A percentile compares a stretch with the other conserved stretches of the same genome.
Conservation (phyloP, 1,140 invertebrate genomes). For the Amphibalanus amphitrite region DNA sequence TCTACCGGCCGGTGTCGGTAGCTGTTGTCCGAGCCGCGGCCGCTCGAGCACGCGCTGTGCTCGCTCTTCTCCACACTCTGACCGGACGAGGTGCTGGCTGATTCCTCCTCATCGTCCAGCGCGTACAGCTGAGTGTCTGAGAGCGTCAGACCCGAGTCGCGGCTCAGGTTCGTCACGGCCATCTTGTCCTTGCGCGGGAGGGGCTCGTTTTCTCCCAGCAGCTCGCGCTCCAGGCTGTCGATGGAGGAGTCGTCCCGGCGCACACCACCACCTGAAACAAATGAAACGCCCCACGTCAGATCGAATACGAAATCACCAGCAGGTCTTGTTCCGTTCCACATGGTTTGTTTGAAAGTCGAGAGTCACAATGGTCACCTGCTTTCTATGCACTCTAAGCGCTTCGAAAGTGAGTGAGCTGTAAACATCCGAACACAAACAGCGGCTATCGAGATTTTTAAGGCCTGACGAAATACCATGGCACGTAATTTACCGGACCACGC, state of each 20-base stretch:
- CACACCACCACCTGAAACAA: constrained; percentile 33
- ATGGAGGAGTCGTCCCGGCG: constrained; percentile 45
- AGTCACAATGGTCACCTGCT: no score
- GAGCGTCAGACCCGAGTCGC: constrained; percentile 68
- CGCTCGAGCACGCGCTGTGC: constrained; percentile 15
- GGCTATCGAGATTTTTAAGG: no score
- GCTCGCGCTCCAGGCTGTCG: constrained; percentile 52
- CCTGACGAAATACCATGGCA: no score
- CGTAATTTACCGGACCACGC: no score
- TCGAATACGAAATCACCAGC: no score
- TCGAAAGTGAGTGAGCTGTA: no score
- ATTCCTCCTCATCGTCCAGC: constrained; percentile 41
- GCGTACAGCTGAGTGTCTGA: constrained; percentile 59
- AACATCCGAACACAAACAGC: no score
- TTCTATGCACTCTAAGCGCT: no score
- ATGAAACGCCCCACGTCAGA: no score
- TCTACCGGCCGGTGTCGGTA: constrained; percentile 12
- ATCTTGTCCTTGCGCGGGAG: constrained; percentile 58
- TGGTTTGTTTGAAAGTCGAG: no score
- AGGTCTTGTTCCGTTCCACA: no score
- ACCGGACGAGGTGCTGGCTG: constrained; percentile 38
- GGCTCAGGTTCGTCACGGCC: constrained; percentile 47
- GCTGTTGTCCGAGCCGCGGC: constrained; percentile 13
- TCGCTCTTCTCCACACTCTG: constrained; percentile 10
- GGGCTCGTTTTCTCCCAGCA: constrained; percentile 33